Percentiles rank a stretch among this genome's conserved stretches.
phyloP scores from a whole-genome alignment of 2,113 vertebrate species.

The Mastomys coucha region DNA sequence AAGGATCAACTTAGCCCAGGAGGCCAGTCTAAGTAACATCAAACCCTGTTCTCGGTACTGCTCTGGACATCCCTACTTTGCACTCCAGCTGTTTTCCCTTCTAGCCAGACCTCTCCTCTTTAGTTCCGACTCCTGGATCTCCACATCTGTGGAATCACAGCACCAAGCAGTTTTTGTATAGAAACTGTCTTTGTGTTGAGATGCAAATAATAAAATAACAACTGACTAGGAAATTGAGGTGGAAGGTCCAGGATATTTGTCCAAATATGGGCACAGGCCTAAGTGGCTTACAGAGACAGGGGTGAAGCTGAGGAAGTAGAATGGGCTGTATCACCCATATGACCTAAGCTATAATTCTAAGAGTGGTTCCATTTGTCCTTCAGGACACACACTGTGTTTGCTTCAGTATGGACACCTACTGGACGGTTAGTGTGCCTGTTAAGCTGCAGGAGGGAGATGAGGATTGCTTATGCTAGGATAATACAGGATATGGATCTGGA shows the following conservation, averaged over 20 bases:
- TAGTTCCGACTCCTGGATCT: background rate
- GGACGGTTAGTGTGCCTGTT: background rate
- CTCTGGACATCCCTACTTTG: background rate
- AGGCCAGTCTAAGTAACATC: background rate
- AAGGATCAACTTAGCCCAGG: background rate
- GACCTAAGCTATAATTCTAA: background rate
- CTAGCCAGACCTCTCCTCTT: background rate
- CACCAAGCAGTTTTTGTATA: constrained; percentile 10
- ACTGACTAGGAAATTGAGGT: background rate
- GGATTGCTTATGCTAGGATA: background rate
- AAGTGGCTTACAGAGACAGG: background rate
- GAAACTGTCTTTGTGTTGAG: background rate
- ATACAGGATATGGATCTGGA: background rate
- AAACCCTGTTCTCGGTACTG: background rate
- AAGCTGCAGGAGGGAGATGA: background rate
- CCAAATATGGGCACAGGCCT: background rate
- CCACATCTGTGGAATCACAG: background rate
- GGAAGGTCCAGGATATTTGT: background rate
- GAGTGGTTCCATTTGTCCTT: background rate
- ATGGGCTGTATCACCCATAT: background rate
- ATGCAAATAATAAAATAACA: background rate
- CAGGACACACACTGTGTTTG: background rate
- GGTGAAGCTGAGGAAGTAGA: background rate
- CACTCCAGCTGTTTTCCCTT: background rate
- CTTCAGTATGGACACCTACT: background rate